A percentile compares a stretch with the other conserved stretches of the same genome.
These are phyloP conservation scores for Takifugu flavidus DNA, from an alignment of 2,113 vertebrate species.

Conservation along the genomic window DNA sequence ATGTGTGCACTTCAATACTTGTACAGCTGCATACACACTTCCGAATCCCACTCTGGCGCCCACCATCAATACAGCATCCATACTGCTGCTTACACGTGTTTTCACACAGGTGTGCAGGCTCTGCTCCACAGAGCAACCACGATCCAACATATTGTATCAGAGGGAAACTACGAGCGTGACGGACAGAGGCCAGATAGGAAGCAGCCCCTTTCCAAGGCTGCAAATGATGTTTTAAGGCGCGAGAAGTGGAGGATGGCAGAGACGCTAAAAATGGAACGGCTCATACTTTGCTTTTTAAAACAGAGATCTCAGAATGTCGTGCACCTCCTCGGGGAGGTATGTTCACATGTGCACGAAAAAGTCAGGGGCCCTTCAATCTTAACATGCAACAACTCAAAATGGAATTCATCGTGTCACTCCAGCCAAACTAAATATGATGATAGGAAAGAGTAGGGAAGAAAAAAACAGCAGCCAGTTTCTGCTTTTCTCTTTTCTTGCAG, in stretches of 20 bases:
- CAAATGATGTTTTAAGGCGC: not conserved
- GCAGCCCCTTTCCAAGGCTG: constrained; percentile 16
- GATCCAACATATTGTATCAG: constrained; percentile 37
- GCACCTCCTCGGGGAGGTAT: constrained; percentile 3
- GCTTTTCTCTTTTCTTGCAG: not conserved
- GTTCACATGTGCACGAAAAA: constrained; percentile 15
- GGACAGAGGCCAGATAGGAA: constrained; percentile 21
- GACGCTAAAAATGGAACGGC: constrained; percentile 1
- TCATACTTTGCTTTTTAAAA: constrained; percentile 11
- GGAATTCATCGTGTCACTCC: constrained; percentile 30
- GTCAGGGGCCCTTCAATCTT: constrained; percentile 27
- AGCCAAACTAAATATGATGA: constrained; percentile 42
- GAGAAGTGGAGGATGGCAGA: not conserved
- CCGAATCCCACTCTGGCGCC: constrained; percentile 12
- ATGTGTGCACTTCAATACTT: constrained; percentile 10
- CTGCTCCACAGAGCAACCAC: constrained; percentile 47
- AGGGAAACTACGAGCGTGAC: constrained; percentile 46
- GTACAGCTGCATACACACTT: constrained; percentile 17
- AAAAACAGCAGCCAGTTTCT: constrained; percentile 6
- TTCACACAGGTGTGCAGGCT: constrained; percentile 9
- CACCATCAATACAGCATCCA: not conserved
- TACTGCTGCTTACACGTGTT: constrained; percentile 36
- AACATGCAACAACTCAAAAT: constrained; percentile 36
- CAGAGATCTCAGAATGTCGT: constrained; percentile 17
- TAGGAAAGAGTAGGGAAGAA: not conserved